Conservation (phyloP, 1,140 invertebrate species). For the Diorhabda carinulata region DNA sequence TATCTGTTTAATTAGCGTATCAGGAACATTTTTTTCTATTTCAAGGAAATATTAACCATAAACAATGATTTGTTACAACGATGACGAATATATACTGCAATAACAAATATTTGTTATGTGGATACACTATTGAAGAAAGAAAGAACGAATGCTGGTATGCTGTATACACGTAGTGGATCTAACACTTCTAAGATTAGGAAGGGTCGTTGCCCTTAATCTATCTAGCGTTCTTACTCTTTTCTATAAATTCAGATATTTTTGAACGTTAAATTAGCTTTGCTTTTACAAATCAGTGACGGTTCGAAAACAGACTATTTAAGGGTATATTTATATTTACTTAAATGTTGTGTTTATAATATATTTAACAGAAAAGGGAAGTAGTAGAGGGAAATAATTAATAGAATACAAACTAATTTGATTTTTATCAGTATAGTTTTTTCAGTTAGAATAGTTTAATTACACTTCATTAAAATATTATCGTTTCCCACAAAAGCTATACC, state of each 20-base stretch:
- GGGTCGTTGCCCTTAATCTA: constrained; percentile 29
- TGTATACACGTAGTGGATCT: constrained; percentile 16
- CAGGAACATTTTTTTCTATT: background rate
- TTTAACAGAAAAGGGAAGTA: no score
- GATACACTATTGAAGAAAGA: constrained; percentile 2
- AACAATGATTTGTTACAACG: background rate
- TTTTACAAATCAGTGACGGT: no score
- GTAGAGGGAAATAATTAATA: no score
- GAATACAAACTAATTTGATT: no score
- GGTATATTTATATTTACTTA: no score
- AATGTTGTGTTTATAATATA: no score
- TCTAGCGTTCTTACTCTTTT: constrained; percentile 2
- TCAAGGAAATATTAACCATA: constrained; percentile 2
- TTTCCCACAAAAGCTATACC: no score
- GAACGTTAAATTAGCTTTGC: background rate
- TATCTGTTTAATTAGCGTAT: background rate
- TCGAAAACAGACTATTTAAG: no score
- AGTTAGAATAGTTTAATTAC: no score
- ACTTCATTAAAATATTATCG: no score
- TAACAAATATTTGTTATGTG: background rate
- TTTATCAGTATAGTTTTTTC: no score
- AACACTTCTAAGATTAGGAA: constrained; percentile 34
- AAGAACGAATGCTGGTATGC: background rate
- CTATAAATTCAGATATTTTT: constrained; percentile 14
- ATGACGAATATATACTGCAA: background rate